Base-by-base conservation (phyloP, 2,113 vertebrate species). In the Cheilinus undulatus region DNA sequence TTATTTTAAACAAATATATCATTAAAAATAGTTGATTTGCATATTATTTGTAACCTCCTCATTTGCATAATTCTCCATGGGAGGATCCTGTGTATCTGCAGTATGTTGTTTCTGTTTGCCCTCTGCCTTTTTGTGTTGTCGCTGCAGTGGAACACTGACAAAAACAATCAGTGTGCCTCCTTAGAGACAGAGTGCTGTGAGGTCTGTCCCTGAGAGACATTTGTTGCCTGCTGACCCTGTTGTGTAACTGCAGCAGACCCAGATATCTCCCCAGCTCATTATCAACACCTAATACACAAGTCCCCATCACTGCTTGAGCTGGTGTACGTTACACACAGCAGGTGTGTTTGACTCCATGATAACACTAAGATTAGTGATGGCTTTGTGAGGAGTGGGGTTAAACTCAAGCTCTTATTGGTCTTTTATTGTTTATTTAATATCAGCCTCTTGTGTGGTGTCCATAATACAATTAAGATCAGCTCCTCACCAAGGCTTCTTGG, bases 151-250 rank as follows among this genome's bases (percentile, higher is more conserved):
- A 86, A 73, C 51, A 67, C 20, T 60, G 51, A 58, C 36, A 76
- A 80, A 42, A 79, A 76, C 45, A 66, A 77, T 83, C 59, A 67
- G 30, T n/a, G 26, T 23, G 42, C 13, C 69, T 90, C 83, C 79
- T 73, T 40, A 26, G 78, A 82, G 82, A 73, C 73, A 1, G 15
- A 70, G 48, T 28, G 57, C 27, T 46, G n/a, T 81, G 34, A 20
- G 43, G 19, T 58, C 61, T 68, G 53, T 79, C 66, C 70, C 67
- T 7, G 20, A 67, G 74, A 74, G 68, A 75, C 46, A 45, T 68
- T 66, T 65, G 51, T 56, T 73, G 36, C 52, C 36, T 19, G 1
- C 20, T 65, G 73, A 13, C 48, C 77, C 27, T 22, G 20, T 89
- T 86, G 67, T 61, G 49, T 83, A 85, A 70, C 75, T 59, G 56